Evolutionary conservation across 2,797 vertebrate species (phyloP), one percentile per base, ranked within the genome.

Genomic region (Galago senegalensis): DNA sequence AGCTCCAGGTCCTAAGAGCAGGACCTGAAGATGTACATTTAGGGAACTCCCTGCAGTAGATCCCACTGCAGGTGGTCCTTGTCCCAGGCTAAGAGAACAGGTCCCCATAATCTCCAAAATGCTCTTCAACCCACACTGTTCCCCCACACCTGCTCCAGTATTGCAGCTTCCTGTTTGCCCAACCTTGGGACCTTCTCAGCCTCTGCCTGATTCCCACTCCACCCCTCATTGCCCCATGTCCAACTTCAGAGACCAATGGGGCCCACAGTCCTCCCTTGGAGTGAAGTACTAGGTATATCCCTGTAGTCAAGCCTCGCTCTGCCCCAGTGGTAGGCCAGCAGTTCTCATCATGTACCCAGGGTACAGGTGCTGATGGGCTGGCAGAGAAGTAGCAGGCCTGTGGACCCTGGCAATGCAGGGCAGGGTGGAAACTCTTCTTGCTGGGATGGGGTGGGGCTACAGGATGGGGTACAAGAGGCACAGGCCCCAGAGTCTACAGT

Each of bases 81-180:
- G 75, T 67, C 63, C 49, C 63, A 27, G 1, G 1, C 25, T 37
- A 53, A 84, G 40, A 49, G 53, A 56, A 87, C 31, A 58, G 37
- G 37, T 5, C 23, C 18, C 21, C 5, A 0, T 0, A 13, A 13
- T 43, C 40, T 40, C 53, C 40, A 25, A 56, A 34, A 17, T n/a
- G 31, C 31, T 25, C 31, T 65, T 70, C 37, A 23, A 1, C 5
- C 37, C 9, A 7, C 29, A 21, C 16, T 9, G 2, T 6, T 25
- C 29, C 31, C 58, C 14, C 12, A 13, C 4, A 11, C 16, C 11
- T 27, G 60, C 25, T 29, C 46, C 1, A 5, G 5, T 49, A 43
- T 69, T 20, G 4, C 10, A 20, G 49, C 13, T 37, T 76, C 29
- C 25, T 13, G 0, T n/a, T 49, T 5, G 37, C 5, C 9, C 29